Evolutionary conservation across 2,888 invertebrate species (phyloP), one percentile per base, ranked within the genome.

Genomic region (Scotopteryx bipunctaria): DNA sequence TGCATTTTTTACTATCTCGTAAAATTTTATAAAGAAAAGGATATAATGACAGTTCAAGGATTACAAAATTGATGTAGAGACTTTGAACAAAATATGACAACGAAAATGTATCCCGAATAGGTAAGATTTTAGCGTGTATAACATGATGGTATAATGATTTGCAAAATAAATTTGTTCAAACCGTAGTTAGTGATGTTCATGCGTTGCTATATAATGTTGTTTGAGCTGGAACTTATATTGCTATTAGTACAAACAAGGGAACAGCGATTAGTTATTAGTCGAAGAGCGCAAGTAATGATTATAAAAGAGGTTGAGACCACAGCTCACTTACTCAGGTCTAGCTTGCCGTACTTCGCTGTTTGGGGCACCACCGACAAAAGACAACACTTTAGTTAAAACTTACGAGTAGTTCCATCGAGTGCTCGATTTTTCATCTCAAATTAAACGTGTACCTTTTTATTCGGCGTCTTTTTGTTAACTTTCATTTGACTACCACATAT

Each of bases 351-450:
- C 86, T 76, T 81, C 88, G 88, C 89, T 90, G 90, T 89, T 84
- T 86, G 83, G 82, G 81, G 85, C 90, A 87, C 90, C 90, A 90
- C 90, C 90, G 90, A 90, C 90, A 90, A 90, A 88, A 90, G 86
- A 90, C 76, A 89, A 90, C 73, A 84, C 64, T 86, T 83, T 78
- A 80, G 72, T 88, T 86, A 88, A 81, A 71, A 75, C 55, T 72
- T 70, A 63, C 46, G 16, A 23, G 38, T 40, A 47, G 13, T 14
- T 44, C 27, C 27, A 44, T 19, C 8, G 16, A 33, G 11, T 27
- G 19, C 25, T n/a, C 11, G 16, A 49, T 37, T 21, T 41, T 48
- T 5, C 6, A 25, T 44, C 8, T 5, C 13, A 14, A 33, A 13
- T 27, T 21, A 42, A 29, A 11, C 29, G 8, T 17, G 37, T 49